These are phyloP conservation scores for Chrysopilus asiliformis DNA, from an alignment of 2,888 invertebrate species.

Conservation along the genomic window DNA sequence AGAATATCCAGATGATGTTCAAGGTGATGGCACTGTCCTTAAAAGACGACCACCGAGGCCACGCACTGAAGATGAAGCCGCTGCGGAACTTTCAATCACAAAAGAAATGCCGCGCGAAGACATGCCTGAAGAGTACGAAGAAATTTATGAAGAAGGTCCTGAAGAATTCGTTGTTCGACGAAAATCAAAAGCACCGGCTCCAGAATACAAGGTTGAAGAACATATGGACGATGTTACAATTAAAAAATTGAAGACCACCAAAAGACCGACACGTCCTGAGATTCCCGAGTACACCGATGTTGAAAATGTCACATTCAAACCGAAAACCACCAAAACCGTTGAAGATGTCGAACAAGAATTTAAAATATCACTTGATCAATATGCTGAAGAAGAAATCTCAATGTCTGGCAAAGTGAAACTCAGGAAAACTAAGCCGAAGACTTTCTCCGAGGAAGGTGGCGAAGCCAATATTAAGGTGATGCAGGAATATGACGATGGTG, in stretches of 20 bases:
- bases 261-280: constrained; percentile 48
- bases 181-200: constrained; percentile 37
- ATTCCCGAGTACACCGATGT: constrained; percentile 60
- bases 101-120: constrained; percentile 16
- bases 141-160: constrained; percentile 20
- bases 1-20: constrained; percentile 35
- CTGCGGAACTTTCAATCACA: constrained; percentile 32
- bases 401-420: constrained; percentile 72
- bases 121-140: constrained; percentile 16
- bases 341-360: constrained; percentile 85
- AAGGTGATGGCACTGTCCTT: constrained; percentile 32
- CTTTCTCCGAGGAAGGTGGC: constrained; percentile 62
- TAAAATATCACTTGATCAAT: constrained; percentile 70
- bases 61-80: constrained; percentile 26
- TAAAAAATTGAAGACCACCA: constrained; percentile 54
- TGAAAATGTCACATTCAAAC: constrained; percentile 68
- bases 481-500: constrained; percentile 46
- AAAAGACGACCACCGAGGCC: constrained; percentile 28
- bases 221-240: constrained; percentile 55
- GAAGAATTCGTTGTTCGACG: constrained; percentile 36
- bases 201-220: constrained; percentile 41
- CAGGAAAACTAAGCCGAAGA: constrained; percentile 57
- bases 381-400: constrained; percentile 77
- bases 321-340: constrained; percentile 60
- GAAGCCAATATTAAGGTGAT: constrained; percentile 60